Base-by-base conservation (phyloP, 37 sponge, comb jelly and placozoan genomes). In the Hexactinellida sp. region DNA sequence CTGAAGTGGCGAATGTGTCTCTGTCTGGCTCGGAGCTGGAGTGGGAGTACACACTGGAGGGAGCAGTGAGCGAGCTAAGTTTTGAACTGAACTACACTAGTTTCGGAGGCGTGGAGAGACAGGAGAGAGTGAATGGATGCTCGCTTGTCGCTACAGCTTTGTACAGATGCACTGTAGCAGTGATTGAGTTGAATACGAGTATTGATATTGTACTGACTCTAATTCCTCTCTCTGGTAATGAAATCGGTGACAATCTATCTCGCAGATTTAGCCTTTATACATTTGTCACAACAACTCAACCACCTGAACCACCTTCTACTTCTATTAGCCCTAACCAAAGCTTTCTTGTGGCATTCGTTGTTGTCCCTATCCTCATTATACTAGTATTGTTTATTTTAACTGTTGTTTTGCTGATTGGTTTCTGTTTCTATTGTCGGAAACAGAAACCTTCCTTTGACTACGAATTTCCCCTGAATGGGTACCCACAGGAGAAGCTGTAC, bases 31-130 rank as follows among this genome's bases (percentile, higher is more conserved):
- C 30, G 5, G 76, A 32, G 34, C 5, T 63, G 52, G 52, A 47
- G 52, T 47, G 52, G 52, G 52, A 47, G 16, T 47, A 47, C 52
- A 47, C 13, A 47, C 52, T 63, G 76, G 30, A 63, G 76, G 76
- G 76, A 63, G 34, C 19, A 63, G 34, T 63, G 76, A 63, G 76
- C 13, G 34, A 63, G 25, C 13, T 63, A 28, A 63, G 76, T 63
- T 63, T 63, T 63, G 76, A 63, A n/a, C 13, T 63, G 76, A 63
- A 63, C 76, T 63, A 63, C 30, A 63, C 76, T 10, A 63, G 76
- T 63, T 21, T 21, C 5, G 76, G 76, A 63, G 76, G 76, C 13
- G 30, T 63, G 76, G 5, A 21, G 76, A 63, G 21, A n/a, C 76
- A 63, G 34, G 76, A 3, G 30, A n/a, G 28, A 63, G 76, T 63